Base-by-base conservation (phyloP, 2,113 vertebrate genomes). In the Fregetta grallaria region DNA sequence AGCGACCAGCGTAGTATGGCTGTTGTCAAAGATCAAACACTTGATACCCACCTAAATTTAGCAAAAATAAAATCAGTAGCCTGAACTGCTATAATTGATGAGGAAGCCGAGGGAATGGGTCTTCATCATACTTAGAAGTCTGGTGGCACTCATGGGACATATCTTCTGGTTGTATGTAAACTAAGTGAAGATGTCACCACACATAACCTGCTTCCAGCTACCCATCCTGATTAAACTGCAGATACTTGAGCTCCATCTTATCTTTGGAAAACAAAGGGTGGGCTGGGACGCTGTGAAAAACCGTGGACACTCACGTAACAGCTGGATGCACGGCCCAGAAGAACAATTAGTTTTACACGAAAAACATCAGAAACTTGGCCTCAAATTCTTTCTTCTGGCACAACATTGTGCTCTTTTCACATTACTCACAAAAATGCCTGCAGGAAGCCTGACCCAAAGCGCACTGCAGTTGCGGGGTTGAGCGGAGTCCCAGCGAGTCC, bases 1-100 rank as follows among this genome's bases (percentile, higher is more conserved):
- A 36, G 55, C 3, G 1, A 56, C 19, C 18, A 27, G 67, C 3
- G 0, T 11, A 6, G 13, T 1, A 3, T 1, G 32, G 58, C 56
- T n/a, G 29, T 25, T 26, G 23, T 2, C 65, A 65, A 22, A 47
- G 44, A 27, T 53, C 63, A 36, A 59, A 49, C 13, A 0, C 19
- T 36, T 9, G 22, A 36, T 25, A 34, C 16, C 40, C 61, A 21
- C 47, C 42, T 11, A 6, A 29, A 34, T 6, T 15, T 3, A 45
- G 21, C 53, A 36, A 67, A 53, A 49, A 72, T 36, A 50, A 38
- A 40, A 74, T 15, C 27, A 15, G 45, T 2, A 42, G 30, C 62
- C 40, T 74, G 29, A 58, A 44, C 73, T 29, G 65, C 38, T 52
- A 2, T 13, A 38, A 36, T 1, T 13, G 52, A 25, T 25, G 44